Base-by-base conservation (phyloP, 2,888 invertebrate genomes). In the Caenorhabditis sp. region DNA sequence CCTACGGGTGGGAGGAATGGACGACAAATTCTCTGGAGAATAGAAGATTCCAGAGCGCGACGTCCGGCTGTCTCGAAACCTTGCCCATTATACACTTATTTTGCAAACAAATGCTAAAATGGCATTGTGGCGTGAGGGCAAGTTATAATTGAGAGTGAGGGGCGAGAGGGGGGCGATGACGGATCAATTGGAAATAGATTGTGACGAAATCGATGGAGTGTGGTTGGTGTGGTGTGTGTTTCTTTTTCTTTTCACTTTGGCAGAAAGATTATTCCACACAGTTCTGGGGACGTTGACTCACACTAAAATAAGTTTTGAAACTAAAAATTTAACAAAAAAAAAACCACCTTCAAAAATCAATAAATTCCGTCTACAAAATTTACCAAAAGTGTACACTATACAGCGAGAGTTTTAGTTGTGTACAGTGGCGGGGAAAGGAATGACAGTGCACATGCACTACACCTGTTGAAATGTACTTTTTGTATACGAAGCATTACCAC, bases 31-130 rank as follows among this genome's bases (percentile, higher is more conserved):
- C 76, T 60, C 76, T 32, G 35, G 76, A 61, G 76, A 40, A 40
- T 40, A 40, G n/a, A n/a, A n/a, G 60, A 40, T 53, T 76, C 18
- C 44, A 22, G 40, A 53, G 8, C 24, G 35, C n/a, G 24, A 20
- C 6, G 8, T 15, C 15, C 26, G 32, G 24, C 32, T 56, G 26
- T n/a, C 15, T 26, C 26, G 55, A 26, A 56, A 24, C 67, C 47
- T 58, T 64, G 13, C 74, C 67, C 56, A 74, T 76, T 76, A 76
- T 60, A 53, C 67, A 61, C 67, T 61, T 28, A 61, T 67, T 76
- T 67, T n/a, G 50, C 60, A 55, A 26, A 24, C 20, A 20, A n/a
- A 18, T 32, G 35, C 32, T 32, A 26, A 28, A 55, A 13, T 15
- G 26, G 55, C 26, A 55, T 11, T 2, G 56, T 8, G 28, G 26